Base-by-base conservation (phyloP, 2,888 invertebrate species). In the Parnassius mnemosyne region DNA sequence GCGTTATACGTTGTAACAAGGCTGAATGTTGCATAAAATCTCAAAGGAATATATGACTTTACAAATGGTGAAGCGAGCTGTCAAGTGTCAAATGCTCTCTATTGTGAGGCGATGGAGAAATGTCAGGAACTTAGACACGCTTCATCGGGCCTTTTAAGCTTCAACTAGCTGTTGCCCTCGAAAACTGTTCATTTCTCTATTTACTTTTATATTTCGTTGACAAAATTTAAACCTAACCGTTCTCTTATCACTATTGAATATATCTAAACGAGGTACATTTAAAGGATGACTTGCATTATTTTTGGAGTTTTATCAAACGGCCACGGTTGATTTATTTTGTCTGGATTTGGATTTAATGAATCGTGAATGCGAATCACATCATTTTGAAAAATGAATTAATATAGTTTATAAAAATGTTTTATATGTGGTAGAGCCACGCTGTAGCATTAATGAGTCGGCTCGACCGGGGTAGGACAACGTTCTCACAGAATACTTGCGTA, bases 31-130 rank as follows among this genome's bases (percentile, higher is more conserved):
- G 53, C 12, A 1, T 56, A 41, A 49, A n/a, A 9, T 53, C 11
- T n/a, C 1, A 43, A 44, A 57, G 52, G 25, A 57, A 66, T 63
- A 68, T 75, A 63, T 12, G 70, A 60, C 64, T 47, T 59, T 69
- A 64, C 64, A 49, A 3, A 57, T 53, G 62, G 61, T 10, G 60
- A 59, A 66, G 66, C 63, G 66, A 68, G 69, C 72, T 69, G 71
- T 71, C 77, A 80, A 81, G 78, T 81, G 81, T 81, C 81, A 83
- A 83, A 80, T 72, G 81, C 71, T 77, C 75, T 79, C 80, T 81
- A 81, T 83, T 83, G 83, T 83, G 79, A 77, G 70, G 73, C 74
- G 73, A 79, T 80, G 77, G 76, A 79, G 81, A 83, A 83, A 82
- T 82, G 82, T 83, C 78, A 78, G 70, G 76, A 76, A 77, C 76